Evolutionary conservation across 1,140 invertebrate species (phyloP).

Genomic region (Formica selysi): DNA sequence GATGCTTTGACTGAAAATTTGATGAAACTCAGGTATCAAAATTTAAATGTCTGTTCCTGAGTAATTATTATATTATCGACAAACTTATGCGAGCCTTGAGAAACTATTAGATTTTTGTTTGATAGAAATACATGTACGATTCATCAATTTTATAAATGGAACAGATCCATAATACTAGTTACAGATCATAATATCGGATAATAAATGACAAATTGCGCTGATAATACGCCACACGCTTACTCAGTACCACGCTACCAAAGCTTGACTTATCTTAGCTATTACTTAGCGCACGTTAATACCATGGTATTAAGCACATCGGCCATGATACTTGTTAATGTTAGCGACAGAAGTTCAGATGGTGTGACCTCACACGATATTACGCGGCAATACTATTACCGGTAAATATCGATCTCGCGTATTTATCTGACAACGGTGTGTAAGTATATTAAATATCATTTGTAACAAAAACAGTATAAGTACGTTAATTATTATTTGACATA

Average conservation of each 20-base stretch:
- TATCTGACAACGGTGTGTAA: conserved; percentile 31
- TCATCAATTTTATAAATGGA: background rate
- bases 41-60: background rate
- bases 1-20: background rate
- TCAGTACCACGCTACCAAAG: conserved; percentile 37
- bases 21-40: background rate
- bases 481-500: conserved; percentile 16
- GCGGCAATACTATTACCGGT: conserved; percentile 46
- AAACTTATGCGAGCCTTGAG: background rate
- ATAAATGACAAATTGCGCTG: conserved; percentile 59
- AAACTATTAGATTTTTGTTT: background rate
- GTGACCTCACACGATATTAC: conserved; percentile 57
- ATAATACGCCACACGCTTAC: conserved; percentile 55
- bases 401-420: conserved; percentile 60
- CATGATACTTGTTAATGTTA: conserved; percentile 65
- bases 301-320: conserved; percentile 56
- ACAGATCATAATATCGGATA: conserved; percentile 44
- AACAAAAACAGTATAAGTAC: background rate
- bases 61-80: conserved; percentile 20
- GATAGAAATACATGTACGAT: background rate
- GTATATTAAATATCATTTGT: conserved; percentile 54
- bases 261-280: conserved; percentile 61
- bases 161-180: conserved; percentile 17
- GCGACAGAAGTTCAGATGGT: conserved; percentile 59
- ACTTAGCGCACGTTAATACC: conserved; percentile 62